phyloP scores from a whole-genome alignment of 2,113 vertebrate genomes.

The Chinchilla lanigera region DNA sequence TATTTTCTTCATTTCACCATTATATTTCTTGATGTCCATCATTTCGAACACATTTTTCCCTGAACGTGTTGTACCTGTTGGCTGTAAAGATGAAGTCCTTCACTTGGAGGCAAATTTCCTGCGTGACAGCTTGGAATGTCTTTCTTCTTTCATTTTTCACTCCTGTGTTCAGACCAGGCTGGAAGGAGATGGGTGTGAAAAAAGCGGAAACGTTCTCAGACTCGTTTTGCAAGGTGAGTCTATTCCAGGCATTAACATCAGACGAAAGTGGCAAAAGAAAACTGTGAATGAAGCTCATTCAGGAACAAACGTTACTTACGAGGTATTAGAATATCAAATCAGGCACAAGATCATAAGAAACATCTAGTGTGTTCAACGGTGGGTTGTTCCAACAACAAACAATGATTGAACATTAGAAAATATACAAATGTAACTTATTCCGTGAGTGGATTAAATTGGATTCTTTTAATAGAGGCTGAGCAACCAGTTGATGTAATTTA shows the following conservation, averaged over 20 bases:
- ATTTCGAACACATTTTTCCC: neutral
- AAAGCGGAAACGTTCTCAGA: neutral
- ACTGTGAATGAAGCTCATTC: neutral
- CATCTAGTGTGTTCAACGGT: neutral
- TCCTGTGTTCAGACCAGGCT: neutral
- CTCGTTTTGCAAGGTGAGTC: neutral
- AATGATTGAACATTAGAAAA: neutral
- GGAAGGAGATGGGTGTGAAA: neutral
- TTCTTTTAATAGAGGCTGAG: neutral
- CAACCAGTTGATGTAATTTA: neutral
- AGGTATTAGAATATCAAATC: neutral
- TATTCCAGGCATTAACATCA: neutral
- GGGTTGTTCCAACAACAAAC: neutral
- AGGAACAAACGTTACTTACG: neutral
- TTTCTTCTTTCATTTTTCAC: slow-evolving; percentile 14
- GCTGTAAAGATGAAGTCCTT: slow-evolving; percentile 29
- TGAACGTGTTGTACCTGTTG: neutral
- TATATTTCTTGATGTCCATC: neutral
- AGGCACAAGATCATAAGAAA: neutral
- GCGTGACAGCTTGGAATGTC: neutral
- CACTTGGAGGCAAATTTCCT: neutral
- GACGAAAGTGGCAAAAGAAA: neutral
- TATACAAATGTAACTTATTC: neutral
- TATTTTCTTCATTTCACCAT: slow-evolving; percentile 20
- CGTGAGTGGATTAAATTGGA: neutral